Percentiles rank a stretch among this genome's conserved stretches.
Evolutionary conservation across 2,797 vertebrate genomes (phyloP).

Genomic region (Phataginus tetradactyla): DNA sequence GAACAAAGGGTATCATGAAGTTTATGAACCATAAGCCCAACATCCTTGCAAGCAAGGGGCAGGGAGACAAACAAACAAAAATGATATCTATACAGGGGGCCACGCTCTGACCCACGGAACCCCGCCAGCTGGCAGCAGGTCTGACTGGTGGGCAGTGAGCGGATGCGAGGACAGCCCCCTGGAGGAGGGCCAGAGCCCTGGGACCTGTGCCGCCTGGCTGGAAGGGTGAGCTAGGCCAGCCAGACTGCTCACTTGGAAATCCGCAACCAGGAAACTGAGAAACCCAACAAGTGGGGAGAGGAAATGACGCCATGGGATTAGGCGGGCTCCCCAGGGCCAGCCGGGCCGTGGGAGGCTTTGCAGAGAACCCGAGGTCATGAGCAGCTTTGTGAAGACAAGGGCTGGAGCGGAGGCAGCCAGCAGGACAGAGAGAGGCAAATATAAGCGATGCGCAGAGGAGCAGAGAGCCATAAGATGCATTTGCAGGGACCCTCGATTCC

Average conservation of each 20-base stretch:
- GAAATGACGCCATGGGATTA: background rate
- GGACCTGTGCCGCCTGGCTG: background rate
- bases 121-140: background rate
- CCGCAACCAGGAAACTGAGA: background rate
- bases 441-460: background rate
- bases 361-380: background rate
- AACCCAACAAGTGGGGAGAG: background rate
- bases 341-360: fast-evolving
- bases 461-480: background rate
- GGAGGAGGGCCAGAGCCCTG: background rate
- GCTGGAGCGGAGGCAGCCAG: background rate
- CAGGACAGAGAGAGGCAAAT: background rate
- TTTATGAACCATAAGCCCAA: background rate
- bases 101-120: background rate
- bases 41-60: background rate
- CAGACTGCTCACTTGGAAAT: background rate
- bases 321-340: background rate
- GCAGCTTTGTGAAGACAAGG: background rate
- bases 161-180: background rate
- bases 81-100: background rate
- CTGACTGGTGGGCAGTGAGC: background rate
- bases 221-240: background rate
- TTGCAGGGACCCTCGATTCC: background rate
- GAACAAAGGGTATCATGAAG: conserved; percentile 23
- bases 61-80: background rate